Evolutionary conservation across 2,113 vertebrate genomes (phyloP).

Genomic region (Tachysurus vachellii): DNA sequence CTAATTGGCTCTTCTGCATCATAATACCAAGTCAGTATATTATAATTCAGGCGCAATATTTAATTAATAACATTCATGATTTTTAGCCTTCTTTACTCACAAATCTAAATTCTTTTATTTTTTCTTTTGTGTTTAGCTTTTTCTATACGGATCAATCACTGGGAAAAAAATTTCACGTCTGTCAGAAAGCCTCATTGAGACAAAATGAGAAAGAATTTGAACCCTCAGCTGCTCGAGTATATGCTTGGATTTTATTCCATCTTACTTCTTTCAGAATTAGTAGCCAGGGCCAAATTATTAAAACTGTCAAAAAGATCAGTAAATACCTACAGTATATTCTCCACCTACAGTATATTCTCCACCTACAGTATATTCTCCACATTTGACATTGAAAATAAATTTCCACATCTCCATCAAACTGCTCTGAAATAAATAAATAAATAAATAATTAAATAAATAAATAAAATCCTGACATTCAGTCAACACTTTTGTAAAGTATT

Average conservation of each 20-base stretch:
- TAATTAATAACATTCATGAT: neutral
- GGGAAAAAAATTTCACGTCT: neutral
- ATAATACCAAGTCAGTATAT: neutral
- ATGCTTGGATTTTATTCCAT: neutral
- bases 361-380: too few relatives aligned
- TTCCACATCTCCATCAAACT: neutral
- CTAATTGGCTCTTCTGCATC: conserved; percentile 37
- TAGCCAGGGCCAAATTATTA: neutral
- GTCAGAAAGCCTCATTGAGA: neutral
- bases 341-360: too few relatives aligned
- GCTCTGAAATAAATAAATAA: too few relatives aligned
- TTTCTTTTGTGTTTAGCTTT: neutral
- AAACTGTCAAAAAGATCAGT: neutral
- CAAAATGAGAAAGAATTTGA: neutral
- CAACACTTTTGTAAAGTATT: neutral
- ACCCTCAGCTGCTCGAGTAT: neutral
- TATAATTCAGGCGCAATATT: conserved; percentile 24
- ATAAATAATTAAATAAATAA: neutral
- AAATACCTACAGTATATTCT: neutral
- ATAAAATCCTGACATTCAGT: neutral
- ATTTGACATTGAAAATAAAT: neutral
- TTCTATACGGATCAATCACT: neutral
- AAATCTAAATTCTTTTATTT: neutral
- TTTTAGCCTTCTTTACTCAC: neutral
- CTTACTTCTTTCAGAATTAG: neutral